These are phyloP conservation scores for Anoplolepis gracilipes DNA, from an alignment of 1,140 invertebrate genomes.

Conservation along the genomic window DNA sequence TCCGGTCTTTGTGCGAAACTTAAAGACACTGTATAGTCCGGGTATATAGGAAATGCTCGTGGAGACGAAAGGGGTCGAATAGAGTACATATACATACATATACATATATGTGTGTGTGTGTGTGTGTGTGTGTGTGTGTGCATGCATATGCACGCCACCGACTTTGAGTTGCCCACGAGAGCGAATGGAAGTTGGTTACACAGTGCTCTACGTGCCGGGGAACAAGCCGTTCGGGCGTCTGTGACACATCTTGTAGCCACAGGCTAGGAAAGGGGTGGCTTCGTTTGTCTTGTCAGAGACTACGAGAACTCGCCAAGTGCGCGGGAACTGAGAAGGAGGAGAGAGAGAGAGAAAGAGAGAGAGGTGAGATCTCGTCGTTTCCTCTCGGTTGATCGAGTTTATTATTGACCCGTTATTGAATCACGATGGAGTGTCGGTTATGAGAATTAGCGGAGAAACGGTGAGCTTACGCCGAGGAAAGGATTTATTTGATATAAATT, in stretches of 20 bases:
- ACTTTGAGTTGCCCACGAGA: conserved; percentile 61
- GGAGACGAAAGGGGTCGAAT: not conserved
- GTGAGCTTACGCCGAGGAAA: not conserved
- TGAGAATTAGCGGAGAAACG: conserved; percentile 9
- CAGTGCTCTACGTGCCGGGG: conserved; percentile 63
- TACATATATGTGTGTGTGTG: not conserved
- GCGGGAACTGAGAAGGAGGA: not conserved
- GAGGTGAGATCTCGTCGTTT: conserved; percentile 14
- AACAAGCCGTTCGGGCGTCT: conserved; percentile 65
- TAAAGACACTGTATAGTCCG: conserved; percentile 65
- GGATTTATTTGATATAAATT: conserved; percentile 1
- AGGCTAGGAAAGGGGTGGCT: conserved; percentile 59
- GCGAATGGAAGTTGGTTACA: conserved; percentile 58
- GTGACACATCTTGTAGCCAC: conserved; percentile 68
- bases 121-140: not conserved
- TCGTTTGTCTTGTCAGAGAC: conserved; percentile 69
- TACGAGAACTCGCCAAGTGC: conserved; percentile 53
- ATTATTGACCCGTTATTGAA: conserved; percentile 55
- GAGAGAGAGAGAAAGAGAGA: no score
- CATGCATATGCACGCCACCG: not conserved
- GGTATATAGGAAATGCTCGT: not conserved
- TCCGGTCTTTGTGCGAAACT: conserved; percentile 67
- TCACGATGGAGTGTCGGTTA: conserved; percentile 1
- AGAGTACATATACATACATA: not conserved
- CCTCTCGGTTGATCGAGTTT: conserved; percentile 47